phyloP scores from a whole-genome alignment of 2,888 invertebrate species.

The Graphium colonna region DNA sequence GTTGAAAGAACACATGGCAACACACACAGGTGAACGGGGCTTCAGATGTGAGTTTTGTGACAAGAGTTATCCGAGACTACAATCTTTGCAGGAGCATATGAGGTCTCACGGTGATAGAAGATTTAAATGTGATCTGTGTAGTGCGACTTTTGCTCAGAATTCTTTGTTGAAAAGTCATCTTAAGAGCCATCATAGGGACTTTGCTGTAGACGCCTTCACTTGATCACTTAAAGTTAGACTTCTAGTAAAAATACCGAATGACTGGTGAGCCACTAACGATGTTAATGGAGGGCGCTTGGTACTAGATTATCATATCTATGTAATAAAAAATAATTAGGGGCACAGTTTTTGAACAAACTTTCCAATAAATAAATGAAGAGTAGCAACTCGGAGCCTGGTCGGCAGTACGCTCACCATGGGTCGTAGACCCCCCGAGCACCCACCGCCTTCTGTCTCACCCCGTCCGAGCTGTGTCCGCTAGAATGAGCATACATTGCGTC shows the following conservation, averaged over 20 bases:
- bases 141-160: constrained; percentile 75
- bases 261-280: no score
- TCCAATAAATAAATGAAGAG: no score
- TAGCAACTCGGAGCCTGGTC: no score
- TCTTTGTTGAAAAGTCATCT: constrained; percentile 79
- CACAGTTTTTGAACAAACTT: no score
- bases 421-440: no score
- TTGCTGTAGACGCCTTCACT: neutral
- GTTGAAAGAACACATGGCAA: constrained; percentile 71
- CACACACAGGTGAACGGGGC: constrained; percentile 76
- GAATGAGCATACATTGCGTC: no score
- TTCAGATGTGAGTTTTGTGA: constrained; percentile 79
- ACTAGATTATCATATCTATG: neutral
- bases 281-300: no score
- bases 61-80: constrained; percentile 79
- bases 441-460: no score
- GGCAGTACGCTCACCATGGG: no score
- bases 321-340: neutral
- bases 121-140: constrained; percentile 75
- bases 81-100: constrained; percentile 79
- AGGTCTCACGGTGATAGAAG: constrained; percentile 78
- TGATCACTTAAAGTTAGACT: no score
- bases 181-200: constrained; percentile 67
- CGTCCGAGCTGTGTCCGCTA: no score
- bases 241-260: no score